Conservation (phyloP, 2,888 invertebrate species). For the Idaea straminata region DNA sequence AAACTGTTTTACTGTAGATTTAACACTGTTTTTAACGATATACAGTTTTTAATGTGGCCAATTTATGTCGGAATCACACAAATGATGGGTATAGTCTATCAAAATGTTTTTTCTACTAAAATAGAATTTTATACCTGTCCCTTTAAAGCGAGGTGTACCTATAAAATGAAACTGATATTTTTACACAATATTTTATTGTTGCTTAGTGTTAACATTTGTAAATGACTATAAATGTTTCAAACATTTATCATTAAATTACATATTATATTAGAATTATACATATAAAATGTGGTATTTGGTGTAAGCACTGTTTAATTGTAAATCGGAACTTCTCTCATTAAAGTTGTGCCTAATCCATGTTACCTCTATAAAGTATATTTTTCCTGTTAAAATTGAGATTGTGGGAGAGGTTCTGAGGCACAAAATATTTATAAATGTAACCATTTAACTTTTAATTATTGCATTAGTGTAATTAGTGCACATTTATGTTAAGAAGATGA, state of each 20-base stretch:
- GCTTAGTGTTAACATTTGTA: constrained; percentile 19
- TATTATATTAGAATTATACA: constrained; percentile 4
- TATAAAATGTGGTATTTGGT: constrained; percentile 12
- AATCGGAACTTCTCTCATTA: constrained; percentile 11
- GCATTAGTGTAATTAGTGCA: constrained; percentile 1
- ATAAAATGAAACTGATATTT: constrained; percentile 24
- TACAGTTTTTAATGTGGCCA: no score
- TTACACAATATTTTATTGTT: constrained; percentile 20
- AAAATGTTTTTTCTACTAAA: no score
- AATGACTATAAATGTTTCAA: constrained; percentile 24
- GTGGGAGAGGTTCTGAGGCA: constrained; percentile 17
- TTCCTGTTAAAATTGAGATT: constrained; percentile 16
- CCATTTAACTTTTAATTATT: neutral
- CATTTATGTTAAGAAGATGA: neutral
- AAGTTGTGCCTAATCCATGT: constrained; percentile 21
- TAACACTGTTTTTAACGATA: no score
- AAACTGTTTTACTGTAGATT: neutral
- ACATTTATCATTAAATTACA: constrained; percentile 17
- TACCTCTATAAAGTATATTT: constrained; percentile 7
- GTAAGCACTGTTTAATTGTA: constrained; percentile 18
- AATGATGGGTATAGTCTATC: no score
- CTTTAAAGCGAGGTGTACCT: no score
- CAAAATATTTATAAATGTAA: constrained; percentile 12
- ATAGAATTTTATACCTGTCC: no score
- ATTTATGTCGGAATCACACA: no score